Base-by-base conservation (phyloP, 2,888 invertebrate species). In the Beris morrisii region DNA sequence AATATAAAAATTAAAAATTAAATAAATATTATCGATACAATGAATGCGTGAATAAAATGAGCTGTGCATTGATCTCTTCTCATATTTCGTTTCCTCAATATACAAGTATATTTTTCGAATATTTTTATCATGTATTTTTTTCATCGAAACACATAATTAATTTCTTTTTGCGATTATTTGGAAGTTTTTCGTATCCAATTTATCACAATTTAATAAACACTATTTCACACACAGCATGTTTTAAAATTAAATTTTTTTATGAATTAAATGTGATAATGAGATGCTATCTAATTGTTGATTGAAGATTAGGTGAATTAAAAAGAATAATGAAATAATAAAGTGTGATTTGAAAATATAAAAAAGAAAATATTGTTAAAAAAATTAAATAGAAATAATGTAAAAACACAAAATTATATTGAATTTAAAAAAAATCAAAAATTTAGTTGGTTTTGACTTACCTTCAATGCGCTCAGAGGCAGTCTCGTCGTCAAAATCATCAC, bases 181-280 rank as follows among this genome's bases (percentile, higher is more conserved):
- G 53, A 44, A n/a, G n/a, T 30, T 9, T 32, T 57, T 38, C 15
- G 50, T 32, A 4, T 50, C 48, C 61, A 48, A 61, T 50, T 38
- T 38, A 50, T 50, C 3, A 61, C 61, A 48, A 61, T 50, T 61
- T 61, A n/a, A 13, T 5, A 15, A 32, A 61, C 61, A 61, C 61
- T 61, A 61, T 61, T 68, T 69, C 69, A 70, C 70, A 70, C 70
- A 70, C 70, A 70, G 70, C 70, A 70, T 69, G 13, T 59, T 59
- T 44, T 58, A 50, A 12, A 44, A 31, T 48, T 15, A 6, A 15
- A 48, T 48, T 48, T 32, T n/a, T 32, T 9, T 38, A 38, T 38
- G 38, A 38, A 38, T 48, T 48, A 5, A 48, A 15, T 48, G 48
- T 48, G 15, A 48, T 48, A 12, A 48, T 15, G 48, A 48, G 12